Base-by-base conservation (phyloP, 2,113 vertebrate genomes). In the Thalassoma bifasciatum region DNA sequence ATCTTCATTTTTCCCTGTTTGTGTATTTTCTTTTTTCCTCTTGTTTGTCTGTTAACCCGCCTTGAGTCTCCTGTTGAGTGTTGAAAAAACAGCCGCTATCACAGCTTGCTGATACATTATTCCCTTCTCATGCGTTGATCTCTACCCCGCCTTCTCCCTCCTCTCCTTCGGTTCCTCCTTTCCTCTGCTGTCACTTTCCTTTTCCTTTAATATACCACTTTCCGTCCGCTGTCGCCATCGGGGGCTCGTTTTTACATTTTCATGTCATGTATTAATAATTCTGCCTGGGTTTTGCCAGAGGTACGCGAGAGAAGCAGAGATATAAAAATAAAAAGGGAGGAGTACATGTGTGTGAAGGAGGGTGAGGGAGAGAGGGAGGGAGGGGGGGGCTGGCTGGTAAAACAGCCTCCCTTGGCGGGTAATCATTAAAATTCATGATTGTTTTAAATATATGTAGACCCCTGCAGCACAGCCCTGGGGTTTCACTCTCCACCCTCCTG, bases 401-500 rank as follows among this genome's bases (percentile, higher is more conserved):
- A 75, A 77, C 58, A 83, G 68, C 46, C 56, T 69, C 83, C 79
- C 77, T 84, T 24, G 38, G 72, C 9, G 61, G 89, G 76, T 70
- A 51, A 8, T 57, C 65, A 81, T 92, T 88, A 92, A 92, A 93
- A 94, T 94, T 89, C 89, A 93, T 92, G 85, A 84, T 85, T 77
- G 79, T 75, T 88, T 92, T 93, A 91, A 92, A 91, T 93, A 91
- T 90, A 88, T 83, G 89, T 90, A 74, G 64, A 78, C 75, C 81
- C 89, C 86, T 77, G 69, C 79, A 88, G 91, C 74, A 83, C 58
- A 62, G 70, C 84, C 74, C 72, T 52, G 54, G 79, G 87, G 84
- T 77, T 77, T 50, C 47, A 62, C 60, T 66, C 75, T 67, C 83
- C 60, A 10, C 89, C 82, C 79, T 59, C 81, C 72, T 74, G 75